These are phyloP conservation scores for Cataglyphis hispanica DNA, from an alignment of 1,140 invertebrate species.

Conservation along the genomic window DNA sequence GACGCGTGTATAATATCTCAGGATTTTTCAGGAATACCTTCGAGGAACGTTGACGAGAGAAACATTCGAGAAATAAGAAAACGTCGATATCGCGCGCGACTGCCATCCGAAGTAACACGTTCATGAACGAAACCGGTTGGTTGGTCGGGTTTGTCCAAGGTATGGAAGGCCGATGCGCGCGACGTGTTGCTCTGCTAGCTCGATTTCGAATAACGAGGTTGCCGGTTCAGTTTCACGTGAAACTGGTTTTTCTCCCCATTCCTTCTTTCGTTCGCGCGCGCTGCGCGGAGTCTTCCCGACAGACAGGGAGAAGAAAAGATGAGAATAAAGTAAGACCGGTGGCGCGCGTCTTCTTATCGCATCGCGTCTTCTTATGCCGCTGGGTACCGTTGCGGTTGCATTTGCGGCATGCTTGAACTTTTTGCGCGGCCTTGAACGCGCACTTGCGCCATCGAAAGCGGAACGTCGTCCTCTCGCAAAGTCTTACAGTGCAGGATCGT, in stretches of 20 bases:
- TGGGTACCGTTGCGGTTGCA: slow-evolving; percentile 77
- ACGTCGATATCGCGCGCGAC: slow-evolving; percentile 2
- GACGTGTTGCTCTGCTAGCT: slow-evolving; percentile 67
- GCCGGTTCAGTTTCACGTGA: slow-evolving; percentile 70
- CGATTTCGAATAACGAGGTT: slow-evolving; percentile 77
- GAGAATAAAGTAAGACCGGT: slow-evolving; percentile 57
- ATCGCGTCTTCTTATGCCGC: slow-evolving; percentile 65
- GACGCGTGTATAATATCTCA: background rate
- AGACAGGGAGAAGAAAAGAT: slow-evolving; percentile 2
- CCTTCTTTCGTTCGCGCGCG: slow-evolving; percentile 9
- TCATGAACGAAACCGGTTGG: slow-evolving; percentile 73
- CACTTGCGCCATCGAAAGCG: slow-evolving; percentile 59
- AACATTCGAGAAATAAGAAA: slow-evolving; percentile 38
- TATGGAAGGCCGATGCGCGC: slow-evolving; percentile 57
- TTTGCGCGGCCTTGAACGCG: slow-evolving; percentile 77
- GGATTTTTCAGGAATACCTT: slow-evolving; percentile 9
- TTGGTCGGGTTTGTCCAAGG: slow-evolving; percentile 26
- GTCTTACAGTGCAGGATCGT: slow-evolving; percentile 17
- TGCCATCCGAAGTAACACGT: slow-evolving; percentile 62
- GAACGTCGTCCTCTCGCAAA: slow-evolving; percentile 57
- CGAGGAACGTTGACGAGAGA: slow-evolving; percentile 17
- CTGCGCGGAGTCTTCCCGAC: background rate
- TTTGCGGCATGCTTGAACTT: slow-evolving; percentile 72
- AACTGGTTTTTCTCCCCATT: slow-evolving; percentile 68
- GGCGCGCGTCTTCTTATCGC: slow-evolving; percentile 36